Base-by-base conservation (phyloP, 2,797 vertebrate species). In the Pantherophis vulpinus region DNA sequence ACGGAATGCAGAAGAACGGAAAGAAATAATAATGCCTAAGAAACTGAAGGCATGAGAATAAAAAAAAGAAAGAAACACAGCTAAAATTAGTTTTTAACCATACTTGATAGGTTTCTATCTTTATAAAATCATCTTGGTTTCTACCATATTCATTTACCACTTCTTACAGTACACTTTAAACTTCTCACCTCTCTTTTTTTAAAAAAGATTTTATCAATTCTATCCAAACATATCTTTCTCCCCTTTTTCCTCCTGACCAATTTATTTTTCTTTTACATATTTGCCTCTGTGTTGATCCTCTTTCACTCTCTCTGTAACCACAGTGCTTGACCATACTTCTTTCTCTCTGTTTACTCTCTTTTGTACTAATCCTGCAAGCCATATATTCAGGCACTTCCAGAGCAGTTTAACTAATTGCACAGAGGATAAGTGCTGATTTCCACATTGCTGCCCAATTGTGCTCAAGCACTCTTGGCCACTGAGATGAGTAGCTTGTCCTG, bases 301-400 rank as follows among this genome's bases (percentile, higher is more conserved):
- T 47, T 79, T 79, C 74, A 23, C 9, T 42, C 18, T 79, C 70
- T 79, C 32, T 79, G 16, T 74, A 74, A 37, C 32, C 74, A 79
- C 8, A 23, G 18, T 42, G 74, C 18, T 79, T 0, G 4, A 79
- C 23, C 18, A 79, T 9, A 47, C 74, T 83, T 83, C 74, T 47
- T 83, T 42, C 74, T 83, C 37, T 25, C 74, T 47, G 37, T 42
- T 83, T 47, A 47, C 18, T 83, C 74, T 23, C 37, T 25, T 83
- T 42, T 5, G 20, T 83, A 98, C 98, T 98, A 98, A 98, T 97
- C 97, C 96, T 92, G 94, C 91, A 61, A 94, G 93, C 94, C 93
- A 94, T 96, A 60, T 60, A 93, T 91, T 95, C 95, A 97, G 95
- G 91, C 95, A 92, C 94, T 96, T 96, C 90, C 94, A 96, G 96